Evolutionary conservation across 1,140 invertebrate species (phyloP), one percentile per base, ranked within the genome.

Genomic region (Temnothorax curvispinosus): DNA sequence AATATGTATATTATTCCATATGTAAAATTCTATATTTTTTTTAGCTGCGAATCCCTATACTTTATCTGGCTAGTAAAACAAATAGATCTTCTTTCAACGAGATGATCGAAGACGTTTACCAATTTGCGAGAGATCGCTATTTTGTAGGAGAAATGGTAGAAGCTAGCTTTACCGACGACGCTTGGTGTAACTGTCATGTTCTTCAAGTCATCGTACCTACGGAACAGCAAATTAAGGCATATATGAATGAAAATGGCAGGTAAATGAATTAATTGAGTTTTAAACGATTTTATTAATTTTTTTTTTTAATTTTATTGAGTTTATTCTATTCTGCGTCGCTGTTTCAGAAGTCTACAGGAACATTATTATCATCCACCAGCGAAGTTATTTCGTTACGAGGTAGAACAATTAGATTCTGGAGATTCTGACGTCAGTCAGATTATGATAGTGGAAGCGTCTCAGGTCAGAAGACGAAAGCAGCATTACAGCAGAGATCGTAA

Each of bases 141-240:
- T 99, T 99, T 95, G 97, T 98, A 76, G 98, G 98, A 32, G 99
- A 99, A 96, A 97, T 97, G 90, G 97, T 99, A 4, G 97, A 99
- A 92, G 96, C 97, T 86, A 96, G 96, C 93, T 95, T 97, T 93
- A 96, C 97, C 88, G 97, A 97, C 90, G 96, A 97, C 58, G 95
- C 95, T 38, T 97, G 97, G 97, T 94, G 94, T 54, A 96, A 97
- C 89, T 97, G 96, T 78, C 97, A 97, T 89, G 96, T 98, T 71
- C 93, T 97, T 15, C 96, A 97, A 82, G 97, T 98, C 2, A 96
- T 96, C 27, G 95, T 96, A 85, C 96, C 96, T 50, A 96, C 95
- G n/a, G 93, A 95, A 52, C 94, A 95, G 80, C 96, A 97, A 92
- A 94, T 97, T 82, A 94, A 94, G 90, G 90, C 91, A 72, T 92